Base-by-base conservation (phyloP, 2,113 vertebrate genomes). In the Sula dactylatra region DNA sequence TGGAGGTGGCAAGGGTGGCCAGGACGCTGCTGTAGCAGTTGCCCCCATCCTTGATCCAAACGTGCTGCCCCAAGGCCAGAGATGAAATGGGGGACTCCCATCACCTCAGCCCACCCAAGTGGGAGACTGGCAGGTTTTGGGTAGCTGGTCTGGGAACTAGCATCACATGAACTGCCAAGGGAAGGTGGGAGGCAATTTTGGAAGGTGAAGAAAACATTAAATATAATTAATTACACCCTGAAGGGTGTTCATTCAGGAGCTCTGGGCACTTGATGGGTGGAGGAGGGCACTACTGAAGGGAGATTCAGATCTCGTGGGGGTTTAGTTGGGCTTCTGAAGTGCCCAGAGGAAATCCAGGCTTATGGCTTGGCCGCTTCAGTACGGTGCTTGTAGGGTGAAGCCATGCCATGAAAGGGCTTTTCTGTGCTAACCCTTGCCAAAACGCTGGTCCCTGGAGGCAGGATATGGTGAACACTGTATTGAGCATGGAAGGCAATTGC, bases 31-130 rank as follows among this genome's bases (percentile, higher is more conserved):
- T 47, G 13, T 4, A 74, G 61, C 16, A 45, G 4, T 24, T 77
- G 27, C 4, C 11, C 5, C 32, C 45, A 21, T 61, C 65, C 62
- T 69, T 27, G 21, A 50, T 61, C 47, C 52, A n/a, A 88, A 6
- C 0, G 0, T 0, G 1, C 38, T 45, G 9, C 26, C n/a, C 19
- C 29, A 44, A 64, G 19, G 19, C 8, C 50, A 76, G 56, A 49
- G 29, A 42, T 64, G 3, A 90, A 88, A 50, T 0, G 1, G 6
- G 20, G 7, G 4, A 9, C 24, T 50, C 56, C 64, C 58, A 31
- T 36, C 21, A 11, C 50, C 56, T 90, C 66, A 82, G 58, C 47
- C 52, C 44, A 86, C 15, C 50, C 56, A 67, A 32, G 11, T 6
- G 6, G 15, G 47, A 90, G 61, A 72, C 12, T 10, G 5, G 29